Evolutionary conservation across 2,888 invertebrate species (phyloP), one percentile per base, ranked within the genome.

Genomic region (Bhutanitis thaidina): DNA sequence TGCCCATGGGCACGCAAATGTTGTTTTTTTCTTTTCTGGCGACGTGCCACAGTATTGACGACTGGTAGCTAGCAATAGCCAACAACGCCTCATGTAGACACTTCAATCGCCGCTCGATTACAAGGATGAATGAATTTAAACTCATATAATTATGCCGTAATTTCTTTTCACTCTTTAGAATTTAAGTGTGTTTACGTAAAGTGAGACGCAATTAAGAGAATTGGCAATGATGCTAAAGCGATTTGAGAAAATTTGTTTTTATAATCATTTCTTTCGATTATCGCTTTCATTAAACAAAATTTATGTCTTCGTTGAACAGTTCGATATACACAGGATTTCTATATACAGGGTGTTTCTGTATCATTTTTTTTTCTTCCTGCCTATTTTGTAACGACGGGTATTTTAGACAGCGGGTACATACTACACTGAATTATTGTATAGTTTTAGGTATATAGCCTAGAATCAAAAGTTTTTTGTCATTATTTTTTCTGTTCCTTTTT

Each of bases 1-100:
- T 55, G 65, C 40, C 39, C 61, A 56, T 67, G 69, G 69, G 59
- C 59, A 58, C 55, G 58, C 50, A 58, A 62, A 64, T 67, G 49
- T 69, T 71, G 69, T 67, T 67, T 65, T 58, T 59, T 54, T n/a
- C n/a, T n/a, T 56, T 43, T 50, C 63, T 82, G 82, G 81, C 77
- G 4, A 29, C n/a, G 13, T 47, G 80, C 82, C 82, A 82, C 59
- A 50, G 57, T 65, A 65, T 71, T 65, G 67, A 65, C 66, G 77
- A 71, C 73, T 73, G 65, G 62, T 60, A 69, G 5, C 8, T 27
- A 27, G 27, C 69, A 60, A 20, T 20, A 3, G 20, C 20, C 20
- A 3, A 5, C 5, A 5, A 20, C 20, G n/a, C 65, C 63, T 73
- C 75, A 72, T 77, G 74, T 49, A 44, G 49, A 49, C 55, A 52